phyloP scores from a whole-genome alignment of 1,140 invertebrate genomes.

The Aphaenogaster ashmeadi region DNA sequence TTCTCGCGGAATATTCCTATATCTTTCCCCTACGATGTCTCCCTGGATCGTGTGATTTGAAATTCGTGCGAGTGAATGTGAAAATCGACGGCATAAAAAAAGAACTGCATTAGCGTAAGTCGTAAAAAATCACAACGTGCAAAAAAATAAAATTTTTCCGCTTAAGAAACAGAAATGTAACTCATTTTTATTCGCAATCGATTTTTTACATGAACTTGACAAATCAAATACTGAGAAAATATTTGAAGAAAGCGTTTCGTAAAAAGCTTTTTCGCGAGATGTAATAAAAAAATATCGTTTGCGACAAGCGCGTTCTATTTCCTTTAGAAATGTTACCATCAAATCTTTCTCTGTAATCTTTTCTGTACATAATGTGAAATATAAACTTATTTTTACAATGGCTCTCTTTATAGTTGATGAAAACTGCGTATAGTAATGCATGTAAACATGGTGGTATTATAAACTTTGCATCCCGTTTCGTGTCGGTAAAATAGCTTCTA shows the following conservation, averaged over 20 bases:
- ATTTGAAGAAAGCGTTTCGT: not conserved
- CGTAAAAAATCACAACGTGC: constrained; percentile 13
- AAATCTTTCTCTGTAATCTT: not conserved
- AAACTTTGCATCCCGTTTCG: not conserved
- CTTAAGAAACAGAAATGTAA: too few relatives aligned
- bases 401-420: not conserved
- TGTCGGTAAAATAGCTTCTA: not conserved
- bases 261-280: not conserved
- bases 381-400: constrained; percentile 2
- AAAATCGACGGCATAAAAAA: not conserved
- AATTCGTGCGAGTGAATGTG: constrained; percentile 31
- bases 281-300: not conserved
- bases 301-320: not conserved
- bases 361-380: not conserved
- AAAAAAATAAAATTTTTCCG: not conserved
- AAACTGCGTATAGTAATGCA: not conserved
- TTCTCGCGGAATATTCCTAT: constrained; percentile 40
- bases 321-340: constrained; percentile 4
- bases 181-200: constrained; percentile 9
- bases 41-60: constrained; percentile 30
- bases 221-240: not conserved
- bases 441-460: not conserved
- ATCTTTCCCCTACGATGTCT: constrained; percentile 11
- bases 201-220: not conserved
- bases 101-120: constrained; percentile 18